These are phyloP conservation scores for Ochlodes sylvanus DNA, from an alignment of 2,888 invertebrate genomes.

Conservation along the genomic window DNA sequence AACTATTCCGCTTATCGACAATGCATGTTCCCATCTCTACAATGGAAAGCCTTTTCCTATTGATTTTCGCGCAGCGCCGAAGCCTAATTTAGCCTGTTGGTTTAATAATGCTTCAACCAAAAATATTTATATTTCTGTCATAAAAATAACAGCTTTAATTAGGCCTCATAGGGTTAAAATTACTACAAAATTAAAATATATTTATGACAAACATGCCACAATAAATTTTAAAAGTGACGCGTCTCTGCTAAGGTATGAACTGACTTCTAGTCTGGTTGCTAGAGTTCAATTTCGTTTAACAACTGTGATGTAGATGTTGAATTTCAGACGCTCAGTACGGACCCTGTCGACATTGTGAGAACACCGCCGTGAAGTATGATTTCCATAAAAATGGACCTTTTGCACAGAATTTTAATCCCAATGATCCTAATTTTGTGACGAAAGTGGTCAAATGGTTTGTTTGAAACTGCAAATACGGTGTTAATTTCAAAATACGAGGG, in stretches of 20 bases:
- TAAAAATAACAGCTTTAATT: not conserved
- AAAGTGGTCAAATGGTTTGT: conserved; percentile 6
- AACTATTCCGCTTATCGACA: conserved; percentile 1
- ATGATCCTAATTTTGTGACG: conserved; percentile 30
- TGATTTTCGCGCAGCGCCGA: conserved; percentile 64
- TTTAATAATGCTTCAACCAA: conserved; percentile 26
- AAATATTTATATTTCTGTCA: not conserved
- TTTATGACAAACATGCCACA: not conserved
- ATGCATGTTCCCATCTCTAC: conserved; percentile 38
- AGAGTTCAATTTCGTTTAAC: conserved; percentile 13
- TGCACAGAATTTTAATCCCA: conserved; percentile 7
- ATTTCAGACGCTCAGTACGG: conserved; percentile 16
- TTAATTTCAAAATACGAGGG: not conserved
- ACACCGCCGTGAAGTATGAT: conserved; percentile 19
- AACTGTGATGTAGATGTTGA: not conserved
- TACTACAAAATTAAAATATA: not conserved
- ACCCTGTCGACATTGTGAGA: conserved; percentile 5
- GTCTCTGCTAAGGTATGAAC: not conserved
- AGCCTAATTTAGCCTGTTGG: conserved; percentile 75
- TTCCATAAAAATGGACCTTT: conserved; percentile 16
- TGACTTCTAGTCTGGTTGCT: not conserved
- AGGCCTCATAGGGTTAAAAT: not conserved
- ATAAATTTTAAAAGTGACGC: not conserved
- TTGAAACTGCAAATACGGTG: not conserved
- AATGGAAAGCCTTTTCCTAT: conserved; percentile 68